These are phyloP conservation scores for Clarias fuscus DNA, from an alignment of 2,797 vertebrate genomes.

Conservation along the genomic window DNA sequence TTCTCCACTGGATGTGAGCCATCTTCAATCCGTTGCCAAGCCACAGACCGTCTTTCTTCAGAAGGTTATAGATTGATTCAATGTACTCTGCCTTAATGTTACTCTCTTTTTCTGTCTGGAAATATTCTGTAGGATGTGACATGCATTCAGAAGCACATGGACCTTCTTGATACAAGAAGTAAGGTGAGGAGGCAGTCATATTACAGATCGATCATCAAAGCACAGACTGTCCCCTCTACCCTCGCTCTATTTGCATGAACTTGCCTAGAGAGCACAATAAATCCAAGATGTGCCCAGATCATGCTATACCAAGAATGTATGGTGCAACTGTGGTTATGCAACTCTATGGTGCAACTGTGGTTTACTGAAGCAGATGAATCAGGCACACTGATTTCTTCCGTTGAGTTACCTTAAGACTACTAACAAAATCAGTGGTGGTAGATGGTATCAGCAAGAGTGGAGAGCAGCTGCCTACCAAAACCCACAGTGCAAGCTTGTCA, in stretches of 20 bases:
- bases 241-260: not conserved
- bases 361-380: not conserved
- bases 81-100: not conserved
- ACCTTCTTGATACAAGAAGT: not conserved
- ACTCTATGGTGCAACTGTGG: not conserved
- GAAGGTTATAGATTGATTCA: not conserved
- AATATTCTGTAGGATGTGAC: not conserved
- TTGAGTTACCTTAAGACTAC: not conserved
- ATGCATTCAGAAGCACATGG: not conserved
- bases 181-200: not conserved
- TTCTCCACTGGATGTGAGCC: not conserved
- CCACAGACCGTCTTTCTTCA: not conserved
- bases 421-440: too few relatives aligned
- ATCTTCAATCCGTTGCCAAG: not conserved
- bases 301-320: not conserved
- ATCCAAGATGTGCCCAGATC: conserved; percentile 11
- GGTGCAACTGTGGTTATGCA: not conserved
- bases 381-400: not conserved
- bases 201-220: not conserved
- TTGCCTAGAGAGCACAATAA: not conserved
- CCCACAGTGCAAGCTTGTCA: too few relatives aligned
- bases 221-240: not conserved
- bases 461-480: too few relatives aligned
- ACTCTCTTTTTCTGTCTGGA: not conserved
- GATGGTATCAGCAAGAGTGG: too few relatives aligned